phyloP scores from a whole-genome alignment of 2,797 vertebrate genomes.

The Balearica regulorum region DNA sequence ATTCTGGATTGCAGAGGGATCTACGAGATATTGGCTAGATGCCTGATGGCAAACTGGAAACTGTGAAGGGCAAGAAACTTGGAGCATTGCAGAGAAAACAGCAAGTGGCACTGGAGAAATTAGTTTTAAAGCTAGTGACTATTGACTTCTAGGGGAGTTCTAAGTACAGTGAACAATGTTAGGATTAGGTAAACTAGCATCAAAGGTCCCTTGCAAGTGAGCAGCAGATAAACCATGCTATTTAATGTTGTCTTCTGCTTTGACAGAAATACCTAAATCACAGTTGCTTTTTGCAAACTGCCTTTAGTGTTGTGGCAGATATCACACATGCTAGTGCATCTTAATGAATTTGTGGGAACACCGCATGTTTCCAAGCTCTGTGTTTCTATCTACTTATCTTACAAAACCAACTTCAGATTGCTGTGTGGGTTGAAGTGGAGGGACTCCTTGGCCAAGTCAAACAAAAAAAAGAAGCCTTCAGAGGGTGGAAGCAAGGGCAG shows the following conservation, averaged over 20 bases:
- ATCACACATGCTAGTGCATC: neutral
- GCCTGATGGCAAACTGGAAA: neutral
- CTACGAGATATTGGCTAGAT: neutral
- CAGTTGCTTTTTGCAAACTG: fast-evolving
- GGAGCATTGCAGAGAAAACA: neutral
- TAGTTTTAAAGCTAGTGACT: neutral
- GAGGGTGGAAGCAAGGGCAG: no score
- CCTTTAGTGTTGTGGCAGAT: neutral
- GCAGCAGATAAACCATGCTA: neutral
- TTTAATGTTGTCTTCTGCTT: neutral
- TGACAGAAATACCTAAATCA: neutral
- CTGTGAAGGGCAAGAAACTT: neutral
- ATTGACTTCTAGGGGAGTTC: neutral
- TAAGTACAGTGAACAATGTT: neutral
- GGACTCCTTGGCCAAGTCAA: no score
- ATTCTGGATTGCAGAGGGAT: neutral
- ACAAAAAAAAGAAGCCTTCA: no score
- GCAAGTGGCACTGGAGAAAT: neutral
- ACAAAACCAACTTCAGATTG: neutral
- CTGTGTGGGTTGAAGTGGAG: neutral
- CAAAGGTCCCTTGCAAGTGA: neutral
- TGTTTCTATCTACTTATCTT: neutral
- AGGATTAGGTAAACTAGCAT: neutral
- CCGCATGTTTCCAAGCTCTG: neutral
- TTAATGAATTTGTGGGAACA: neutral